A percentile compares a stretch with the other conserved stretches of the same genome.
Conservation (phyloP, 2,888 invertebrate genomes). For the Electrophaes corylata region DNA sequence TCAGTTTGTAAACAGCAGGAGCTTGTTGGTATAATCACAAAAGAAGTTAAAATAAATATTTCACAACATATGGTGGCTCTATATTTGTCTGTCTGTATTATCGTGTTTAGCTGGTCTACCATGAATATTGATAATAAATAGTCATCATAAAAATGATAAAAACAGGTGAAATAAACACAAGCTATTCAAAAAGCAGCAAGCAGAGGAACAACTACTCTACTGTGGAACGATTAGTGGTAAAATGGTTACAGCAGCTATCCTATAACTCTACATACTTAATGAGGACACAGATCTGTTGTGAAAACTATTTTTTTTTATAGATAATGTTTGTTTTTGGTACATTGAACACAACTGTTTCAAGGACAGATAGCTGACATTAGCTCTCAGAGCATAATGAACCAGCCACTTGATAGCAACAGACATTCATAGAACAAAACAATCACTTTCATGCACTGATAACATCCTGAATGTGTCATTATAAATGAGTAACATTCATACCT, state of each 20-base stretch:
- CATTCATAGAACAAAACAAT: slow-evolving; percentile 32
- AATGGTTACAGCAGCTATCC: too few species aligned
- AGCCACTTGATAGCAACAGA: slow-evolving; percentile 9
- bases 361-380: not conserved
- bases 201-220: too few species aligned
- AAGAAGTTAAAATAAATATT: too few species aligned
- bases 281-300: not conserved
- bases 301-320: not conserved
- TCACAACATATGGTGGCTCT: too few species aligned
- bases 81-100: too few species aligned
- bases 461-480: slow-evolving; percentile 38
- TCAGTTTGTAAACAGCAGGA: not conserved
- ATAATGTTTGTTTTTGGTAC: not conserved
- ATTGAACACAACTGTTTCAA: not conserved
- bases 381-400: slow-evolving; percentile 4
- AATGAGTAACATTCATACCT: slow-evolving; percentile 84
- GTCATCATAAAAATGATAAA: too few species aligned
- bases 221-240: too few species aligned
- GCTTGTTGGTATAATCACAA: not conserved
- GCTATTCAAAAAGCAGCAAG: too few species aligned
- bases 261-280: too few species aligned
- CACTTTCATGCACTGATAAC: slow-evolving; percentile 48
- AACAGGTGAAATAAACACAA: too few species aligned
- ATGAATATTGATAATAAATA: too few species aligned
- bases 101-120: too few species aligned